These are phyloP conservation scores for Pygoscelis antarcticus DNA, from an alignment of 2,113 vertebrate genomes.

Conservation along the genomic window DNA sequence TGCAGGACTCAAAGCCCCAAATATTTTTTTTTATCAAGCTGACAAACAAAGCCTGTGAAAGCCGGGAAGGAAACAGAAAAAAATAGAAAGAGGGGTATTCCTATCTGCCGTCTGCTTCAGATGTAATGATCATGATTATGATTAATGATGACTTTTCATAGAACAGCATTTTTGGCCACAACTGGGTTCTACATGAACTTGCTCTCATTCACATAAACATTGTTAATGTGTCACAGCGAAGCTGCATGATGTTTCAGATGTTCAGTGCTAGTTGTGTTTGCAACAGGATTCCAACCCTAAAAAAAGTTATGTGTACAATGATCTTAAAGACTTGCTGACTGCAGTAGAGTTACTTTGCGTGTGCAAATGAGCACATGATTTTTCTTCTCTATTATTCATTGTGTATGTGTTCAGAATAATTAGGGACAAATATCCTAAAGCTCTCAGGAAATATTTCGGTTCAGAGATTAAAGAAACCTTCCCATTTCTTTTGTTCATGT, in stretches of 20 bases:
- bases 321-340: background rate
- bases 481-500: background rate
- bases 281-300: background rate
- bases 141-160: background rate
- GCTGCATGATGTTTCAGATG: background rate
- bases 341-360: background rate
- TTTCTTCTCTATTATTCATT: background rate
- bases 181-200: background rate
- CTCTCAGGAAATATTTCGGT: background rate
- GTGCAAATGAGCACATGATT: fast-evolving
- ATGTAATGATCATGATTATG: background rate
- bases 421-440: background rate
- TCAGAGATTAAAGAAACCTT: background rate
- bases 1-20: background rate
- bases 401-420: background rate
- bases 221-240: background rate
- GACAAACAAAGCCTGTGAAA: background rate
- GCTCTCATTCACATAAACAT: background rate
- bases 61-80: background rate
- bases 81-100: background rate
- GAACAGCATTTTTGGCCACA: background rate
- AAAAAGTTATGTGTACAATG: background rate
- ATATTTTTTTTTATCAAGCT: background rate
- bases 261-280: background rate
- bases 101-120: background rate